Base-by-base conservation (phyloP, 2,888 invertebrate genomes). In the Pherbina coryleti region DNA sequence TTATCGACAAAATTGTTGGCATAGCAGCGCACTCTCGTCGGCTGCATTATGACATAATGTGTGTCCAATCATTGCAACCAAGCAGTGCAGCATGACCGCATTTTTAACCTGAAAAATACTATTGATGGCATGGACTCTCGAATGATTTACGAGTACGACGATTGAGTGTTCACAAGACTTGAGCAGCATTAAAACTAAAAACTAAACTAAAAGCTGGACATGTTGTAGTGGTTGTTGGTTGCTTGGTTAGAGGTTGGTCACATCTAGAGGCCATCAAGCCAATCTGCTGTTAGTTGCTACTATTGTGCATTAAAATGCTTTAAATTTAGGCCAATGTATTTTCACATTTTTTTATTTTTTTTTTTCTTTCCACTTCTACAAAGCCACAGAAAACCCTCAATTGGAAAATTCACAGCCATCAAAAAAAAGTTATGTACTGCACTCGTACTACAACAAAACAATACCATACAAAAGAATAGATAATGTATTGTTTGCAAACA, bases 31-130 rank as follows among this genome's bases (percentile, higher is more conserved):
- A 14, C 25, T n/a, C 31, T 14, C 28, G n/a, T 5, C 8, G 31
- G 8, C 31, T 69, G 22, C 62, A 74, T 60, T 60, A 19, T 74
- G 64, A 74, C 74, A 49, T 51, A 66, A 74, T n/a, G 25, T 25
- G 31, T 44, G 57, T 44, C 37, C 64, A 74, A 74, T 64, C 53
- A 64, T 44, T 51, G 74, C 53, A 57, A 11, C 14, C 25, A n/a
- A 37, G 7, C 28, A 31, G 17, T 31, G 25, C 64, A 28, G 64
- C 64, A 53, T 74, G 74, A 74, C 74, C 74, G 74, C 74, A 74
- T 64, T 74, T 51, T 74, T 64, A 64, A 74, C 74, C 49, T 34
- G 5, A 64, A 64, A 51, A 64, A 51, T 53, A 22, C 51, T 74
- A 66, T 66, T 51, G 66, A 74, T 74, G 64, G 19, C 49, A 34